These are phyloP conservation scores for Idaea straminata DNA, from an alignment of 2,888 invertebrate genomes.

Conservation along the genomic window DNA sequence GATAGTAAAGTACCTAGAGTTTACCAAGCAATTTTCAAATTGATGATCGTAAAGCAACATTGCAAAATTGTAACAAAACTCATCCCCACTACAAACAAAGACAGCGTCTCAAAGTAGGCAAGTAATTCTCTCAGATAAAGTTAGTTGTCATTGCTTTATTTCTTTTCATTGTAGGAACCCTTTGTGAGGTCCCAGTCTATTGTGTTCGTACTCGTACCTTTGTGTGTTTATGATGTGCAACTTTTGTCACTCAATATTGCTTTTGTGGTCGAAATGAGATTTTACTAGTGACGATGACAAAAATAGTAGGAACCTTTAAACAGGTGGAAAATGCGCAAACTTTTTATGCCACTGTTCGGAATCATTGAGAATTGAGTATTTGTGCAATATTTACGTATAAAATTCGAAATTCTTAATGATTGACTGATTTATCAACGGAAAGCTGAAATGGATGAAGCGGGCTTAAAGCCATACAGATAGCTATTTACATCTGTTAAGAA, in stretches of 20 bases:
- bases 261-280: slow-evolving; percentile 26
- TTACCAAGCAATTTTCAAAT: not conserved
- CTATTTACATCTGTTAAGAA: no score
- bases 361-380: not conserved
- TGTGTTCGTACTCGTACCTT: slow-evolving; percentile 43
- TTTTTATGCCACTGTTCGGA: not conserved
- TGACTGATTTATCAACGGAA: no score
- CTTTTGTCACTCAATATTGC: slow-evolving; percentile 43
- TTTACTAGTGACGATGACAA: not conserved
- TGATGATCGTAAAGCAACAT: not conserved
- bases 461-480: no score
- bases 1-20: not conserved
- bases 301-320: not conserved
- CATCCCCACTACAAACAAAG: slow-evolving; percentile 9
- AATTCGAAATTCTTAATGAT: no score
- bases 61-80: slow-evolving; percentile 2
- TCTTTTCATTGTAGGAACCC: slow-evolving; percentile 45
- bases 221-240: slow-evolving; percentile 58
- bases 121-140: slow-evolving; percentile 29
- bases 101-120: slow-evolving; percentile 24
- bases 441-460: no score
- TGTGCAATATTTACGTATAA: no score
- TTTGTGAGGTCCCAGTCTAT: slow-evolving; percentile 49
- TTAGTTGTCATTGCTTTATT: slow-evolving; percentile 24
- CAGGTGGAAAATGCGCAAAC: not conserved